Base-by-base conservation (phyloP, 2,888 invertebrate genomes). In the Geotrupes spiniger region DNA sequence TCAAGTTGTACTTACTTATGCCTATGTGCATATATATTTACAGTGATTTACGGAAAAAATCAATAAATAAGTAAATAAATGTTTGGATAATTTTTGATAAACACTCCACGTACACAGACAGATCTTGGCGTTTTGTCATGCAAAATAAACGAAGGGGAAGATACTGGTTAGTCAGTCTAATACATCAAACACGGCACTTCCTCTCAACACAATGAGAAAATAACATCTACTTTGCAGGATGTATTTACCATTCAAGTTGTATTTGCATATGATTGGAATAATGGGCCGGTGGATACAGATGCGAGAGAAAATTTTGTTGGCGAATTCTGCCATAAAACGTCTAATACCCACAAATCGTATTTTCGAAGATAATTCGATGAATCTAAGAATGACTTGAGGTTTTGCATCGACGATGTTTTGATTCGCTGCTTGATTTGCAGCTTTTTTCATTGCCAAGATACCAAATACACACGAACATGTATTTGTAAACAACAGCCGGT, bases 151-250 rank as follows among this genome's bases (percentile, higher is more conserved):
- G 16, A 31, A 37, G 38, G 57, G 57, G 57, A 57, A 57, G 57
- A 57, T 51, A 50, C 53, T 57, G 42, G 53, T 57, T 57, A 57
- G 44, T 42, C 36, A 39, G 33, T 15, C 15, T 49, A 57, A 54
- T 54, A 51, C 40, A 38, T 44, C 49, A 42, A 12, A 33, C 33
- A 47, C 52, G 45, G 44, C 51, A 52, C 51, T 54, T 57, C 57
- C 57, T 56, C 49, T 46, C 42, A 47, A 51, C 44, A 49, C 49
- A 54, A 33, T 33, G 14, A 33, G 33, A 33, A 33, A 38, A 16
- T 38, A 38, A 17, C 25, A 38, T 38, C 38, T 21, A 21, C 14
- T 38, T 21, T 38, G 25, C 38, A 38, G 25, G 38, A 38, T 38
- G 17, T 33, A 33, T n/a, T 26, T 39, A 17, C 14, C 16, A 38